A percentile compares a stretch with the other conserved stretches of the same genome.
phyloP scores from a whole-genome alignment of 2,797 vertebrate species.

The Acanthurus tractus region DNA sequence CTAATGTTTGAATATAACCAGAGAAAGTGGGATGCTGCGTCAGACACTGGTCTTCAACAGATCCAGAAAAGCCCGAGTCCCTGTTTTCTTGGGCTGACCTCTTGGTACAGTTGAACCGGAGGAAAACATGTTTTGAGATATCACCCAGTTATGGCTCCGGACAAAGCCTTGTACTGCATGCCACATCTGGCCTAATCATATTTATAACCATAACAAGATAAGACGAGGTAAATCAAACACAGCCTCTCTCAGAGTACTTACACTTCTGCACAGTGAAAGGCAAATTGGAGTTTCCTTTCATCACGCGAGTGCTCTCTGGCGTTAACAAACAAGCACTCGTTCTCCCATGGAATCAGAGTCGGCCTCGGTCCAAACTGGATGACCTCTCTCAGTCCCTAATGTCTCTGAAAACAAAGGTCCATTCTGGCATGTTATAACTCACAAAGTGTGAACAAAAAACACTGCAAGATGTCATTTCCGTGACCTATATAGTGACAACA shows the following conservation, averaged over 20 bases:
- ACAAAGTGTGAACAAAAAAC: conserved; percentile 65
- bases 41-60: conserved; percentile 58
- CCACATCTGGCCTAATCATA: conserved; percentile 79
- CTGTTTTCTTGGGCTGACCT: conserved; percentile 73
- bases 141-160: conserved; percentile 70
- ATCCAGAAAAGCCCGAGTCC: conserved; percentile 47
- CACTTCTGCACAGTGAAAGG: conserved; percentile 61
- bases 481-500: conserved; percentile 33
- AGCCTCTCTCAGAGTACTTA: conserved; percentile 68
- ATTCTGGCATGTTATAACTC: conserved; percentile 68
- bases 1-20: conserved; percentile 60
- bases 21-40: conserved; percentile 64
- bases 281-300: conserved; percentile 74
- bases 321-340: conserved; percentile 78
- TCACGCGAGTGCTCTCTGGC: conserved; percentile 72
- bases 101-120: conserved; percentile 45
- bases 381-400: conserved; percentile 60
- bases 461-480: conserved; percentile 43
- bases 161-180: conserved; percentile 65
- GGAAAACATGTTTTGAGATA: conserved; percentile 71
- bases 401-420: conserved; percentile 75
- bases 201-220: conserved; percentile 82
- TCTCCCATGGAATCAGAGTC: conserved; percentile 82
- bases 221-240: conserved; percentile 75
- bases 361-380: conserved; percentile 59